These are phyloP conservation scores for Xiphorhynchus erythropygius DNA, from an alignment of 2,797 vertebrate species.

Conservation along the genomic window DNA sequence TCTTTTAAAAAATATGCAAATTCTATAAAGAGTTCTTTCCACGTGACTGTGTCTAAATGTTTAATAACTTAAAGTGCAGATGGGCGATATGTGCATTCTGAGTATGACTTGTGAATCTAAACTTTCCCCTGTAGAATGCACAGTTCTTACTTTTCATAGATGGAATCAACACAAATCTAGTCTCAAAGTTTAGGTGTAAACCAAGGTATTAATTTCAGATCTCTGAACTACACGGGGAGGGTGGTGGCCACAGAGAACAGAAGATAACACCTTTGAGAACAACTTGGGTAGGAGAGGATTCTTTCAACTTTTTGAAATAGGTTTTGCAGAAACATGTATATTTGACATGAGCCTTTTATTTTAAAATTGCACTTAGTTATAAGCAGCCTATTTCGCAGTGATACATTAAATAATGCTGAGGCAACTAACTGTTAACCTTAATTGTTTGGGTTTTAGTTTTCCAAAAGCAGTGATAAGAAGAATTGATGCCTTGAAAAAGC, in stretches of 20 bases:
- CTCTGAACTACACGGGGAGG: background rate
- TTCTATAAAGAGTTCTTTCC: background rate
- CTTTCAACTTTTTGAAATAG: background rate
- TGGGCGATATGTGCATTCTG: background rate
- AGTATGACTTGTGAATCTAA: background rate
- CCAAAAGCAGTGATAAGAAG: slow-evolving; percentile 93
- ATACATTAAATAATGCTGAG: background rate
- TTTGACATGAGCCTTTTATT: background rate
- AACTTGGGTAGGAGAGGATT: background rate
- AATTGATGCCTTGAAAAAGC: slow-evolving; percentile 93
- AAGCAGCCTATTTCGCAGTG: background rate
- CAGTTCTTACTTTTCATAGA: background rate
- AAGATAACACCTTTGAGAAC: background rate
- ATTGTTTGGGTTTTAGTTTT: slow-evolving; percentile 73
- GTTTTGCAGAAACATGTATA: background rate
- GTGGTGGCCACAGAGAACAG: background rate
- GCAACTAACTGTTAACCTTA: background rate
- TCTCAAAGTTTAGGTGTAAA: background rate
- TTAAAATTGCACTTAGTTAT: background rate
- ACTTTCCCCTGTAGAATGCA: background rate
- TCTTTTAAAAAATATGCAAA: fast-evolving
- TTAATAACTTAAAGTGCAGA: background rate
- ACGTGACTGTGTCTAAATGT: background rate
- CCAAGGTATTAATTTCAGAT: background rate
- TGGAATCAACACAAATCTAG: background rate